Conservation (phyloP, 2,888 invertebrate species). For the Melieria crassipennis region DNA sequence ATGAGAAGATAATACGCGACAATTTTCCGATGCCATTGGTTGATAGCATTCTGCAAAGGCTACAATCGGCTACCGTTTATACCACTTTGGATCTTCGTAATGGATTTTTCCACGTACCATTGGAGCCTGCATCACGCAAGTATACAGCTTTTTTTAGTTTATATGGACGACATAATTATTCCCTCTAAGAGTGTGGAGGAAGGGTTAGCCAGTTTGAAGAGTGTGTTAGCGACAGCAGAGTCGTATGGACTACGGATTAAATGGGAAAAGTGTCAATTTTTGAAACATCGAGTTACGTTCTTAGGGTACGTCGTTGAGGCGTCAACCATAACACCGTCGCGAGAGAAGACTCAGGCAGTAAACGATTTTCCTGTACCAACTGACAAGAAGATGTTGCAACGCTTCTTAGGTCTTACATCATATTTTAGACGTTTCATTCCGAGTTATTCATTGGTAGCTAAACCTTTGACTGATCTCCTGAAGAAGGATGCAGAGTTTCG, state of each 20-base stretch:
- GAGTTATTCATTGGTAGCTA: slow-evolving; percentile 12
- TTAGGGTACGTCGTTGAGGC: slow-evolving; percentile 40
- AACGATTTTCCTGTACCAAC: slow-evolving; percentile 16
- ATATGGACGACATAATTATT: slow-evolving; percentile 36
- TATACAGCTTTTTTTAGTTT: slow-evolving; percentile 36
- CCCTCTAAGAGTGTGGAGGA: slow-evolving; percentile 31
- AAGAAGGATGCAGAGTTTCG: slow-evolving; percentile 3
- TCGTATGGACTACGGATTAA: no score
- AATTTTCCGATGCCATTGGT: slow-evolving; percentile 37
- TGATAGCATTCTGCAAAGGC: slow-evolving; percentile 36
- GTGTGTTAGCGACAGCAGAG: slow-evolving; percentile 15
- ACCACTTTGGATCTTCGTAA: slow-evolving; percentile 32
- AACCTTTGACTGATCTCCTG: slow-evolving; percentile 11
- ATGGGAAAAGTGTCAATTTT: slow-evolving; percentile 29
- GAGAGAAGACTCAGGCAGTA: slow-evolving; percentile 30
- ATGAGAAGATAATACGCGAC: slow-evolving; percentile 34
- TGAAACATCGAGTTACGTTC: slow-evolving; percentile 32
- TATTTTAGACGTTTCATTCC: slow-evolving; percentile 12
- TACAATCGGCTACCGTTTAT: slow-evolving; percentile 33
- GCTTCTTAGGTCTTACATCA: slow-evolving; percentile 11
- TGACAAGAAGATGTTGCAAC: not conserved
- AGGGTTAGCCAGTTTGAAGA: slow-evolving; percentile 14
- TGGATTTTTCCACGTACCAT: slow-evolving; percentile 35
- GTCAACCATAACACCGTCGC: slow-evolving; percentile 30
- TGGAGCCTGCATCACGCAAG: slow-evolving; percentile 30